These are phyloP conservation scores for Dryobates pubescens DNA, from an alignment of 2,797 vertebrate species.

Conservation along the genomic window DNA sequence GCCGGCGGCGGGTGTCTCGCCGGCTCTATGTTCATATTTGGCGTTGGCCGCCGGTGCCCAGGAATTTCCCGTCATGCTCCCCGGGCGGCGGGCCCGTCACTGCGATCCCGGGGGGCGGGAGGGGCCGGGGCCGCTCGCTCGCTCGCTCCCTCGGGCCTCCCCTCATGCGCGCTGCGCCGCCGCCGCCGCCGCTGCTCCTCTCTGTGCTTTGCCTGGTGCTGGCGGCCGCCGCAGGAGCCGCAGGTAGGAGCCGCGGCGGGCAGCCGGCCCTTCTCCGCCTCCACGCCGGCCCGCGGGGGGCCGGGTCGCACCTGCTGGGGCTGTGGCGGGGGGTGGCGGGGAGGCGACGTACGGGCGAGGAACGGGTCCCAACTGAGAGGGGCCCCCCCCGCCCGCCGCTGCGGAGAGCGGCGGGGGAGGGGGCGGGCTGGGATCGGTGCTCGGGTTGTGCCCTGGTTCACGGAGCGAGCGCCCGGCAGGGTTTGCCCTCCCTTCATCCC, in stretches of 20 bases:
- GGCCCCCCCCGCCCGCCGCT: not conserved
- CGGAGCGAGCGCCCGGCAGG: not conserved
- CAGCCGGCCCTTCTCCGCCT: not conserved
- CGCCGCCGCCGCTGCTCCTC: slow-evolving; percentile 7
- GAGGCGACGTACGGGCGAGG: not conserved
- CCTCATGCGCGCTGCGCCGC: slow-evolving; percentile 36
- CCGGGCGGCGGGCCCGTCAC: slow-evolving; percentile 63
- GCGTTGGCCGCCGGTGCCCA: slow-evolving; percentile 76
- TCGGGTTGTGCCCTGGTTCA: not conserved
- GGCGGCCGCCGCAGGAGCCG: slow-evolving; percentile 22
- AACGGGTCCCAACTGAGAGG: not conserved
- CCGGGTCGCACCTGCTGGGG: not conserved
- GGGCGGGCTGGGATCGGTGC: not conserved
- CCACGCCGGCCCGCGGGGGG: not conserved
- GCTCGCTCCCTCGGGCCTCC: slow-evolving; percentile 16
- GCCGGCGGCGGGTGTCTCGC: not conserved
- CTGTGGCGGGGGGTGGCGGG: not conserved
- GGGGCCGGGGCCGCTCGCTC: not conserved
- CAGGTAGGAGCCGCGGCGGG: slow-evolving; percentile 18
- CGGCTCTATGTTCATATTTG: slow-evolving; percentile 86
- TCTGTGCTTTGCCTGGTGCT: slow-evolving; percentile 35
- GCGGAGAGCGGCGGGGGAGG: too few relatives aligned
- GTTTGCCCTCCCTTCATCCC: not conserved
- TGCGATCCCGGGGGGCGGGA: slow-evolving; percentile 23
- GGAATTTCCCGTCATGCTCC: slow-evolving; percentile 89